Evolutionary conservation across 2,797 vertebrate genomes (phyloP), one percentile per base, ranked within the genome.

Genomic region (Arrhamphus sclerolepis): DNA sequence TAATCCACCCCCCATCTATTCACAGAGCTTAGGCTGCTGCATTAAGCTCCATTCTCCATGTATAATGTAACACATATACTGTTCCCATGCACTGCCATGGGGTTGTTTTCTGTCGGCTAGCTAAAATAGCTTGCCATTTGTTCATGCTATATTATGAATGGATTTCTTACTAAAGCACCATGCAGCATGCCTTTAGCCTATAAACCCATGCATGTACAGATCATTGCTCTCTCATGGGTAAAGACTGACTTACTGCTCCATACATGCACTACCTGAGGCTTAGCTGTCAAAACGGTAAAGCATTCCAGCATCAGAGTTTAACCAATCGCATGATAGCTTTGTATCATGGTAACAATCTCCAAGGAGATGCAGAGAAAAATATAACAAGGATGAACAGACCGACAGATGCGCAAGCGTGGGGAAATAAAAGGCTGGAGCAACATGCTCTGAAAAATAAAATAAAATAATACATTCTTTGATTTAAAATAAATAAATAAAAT

Each of bases 281-380:
- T 62, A 68, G 61, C 77, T 67, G 81, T 82, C 78, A 77, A 60
- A 82, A 62, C 16, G 5, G 6, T 17, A n/a, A 60, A 57, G 72
- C 70, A 69, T 75, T 87, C 72, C 73, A 62, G 56, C 65, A 49
- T 41, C 67, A 1, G 11, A 19, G 57, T 64, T 55, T 1, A 69
- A 66, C 73, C 75, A 77, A 53, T 76, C 29, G 16, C 59, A 42
- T 38, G 74, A 78, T 21, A 24, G 78, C 68, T 40, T 42, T 20
- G 72, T 63, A 62, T 79, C 87, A 88, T 78, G 70, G 83, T 52
- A 82, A 89, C 89, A 48, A 66, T 89, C 69, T 80, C 87, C 81
- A 86, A 77, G 84, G 81, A 87, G 83, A 88, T 70, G 71, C 31
- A 34, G 71, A 65, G 66, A 69, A 72, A 80, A 83, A 72, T 58